Conservation (phyloP, 2,888 invertebrate genomes). For the Listrodromus nycthemerus region DNA sequence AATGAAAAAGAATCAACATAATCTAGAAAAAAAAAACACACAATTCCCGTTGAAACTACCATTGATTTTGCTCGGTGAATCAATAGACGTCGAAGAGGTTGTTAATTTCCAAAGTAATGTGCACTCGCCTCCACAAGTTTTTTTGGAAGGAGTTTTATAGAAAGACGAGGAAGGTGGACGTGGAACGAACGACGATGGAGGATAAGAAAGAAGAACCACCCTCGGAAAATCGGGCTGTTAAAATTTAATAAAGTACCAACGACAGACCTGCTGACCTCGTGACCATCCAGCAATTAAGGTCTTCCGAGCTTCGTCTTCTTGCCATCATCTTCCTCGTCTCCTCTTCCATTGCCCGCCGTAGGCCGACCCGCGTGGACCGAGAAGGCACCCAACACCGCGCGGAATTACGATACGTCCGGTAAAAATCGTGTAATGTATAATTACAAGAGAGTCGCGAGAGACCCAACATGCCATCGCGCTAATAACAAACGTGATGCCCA, state of each 20-base stretch:
- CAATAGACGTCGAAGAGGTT: background rate
- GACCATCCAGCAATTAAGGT: constrained; percentile 72
- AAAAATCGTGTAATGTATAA: constrained; percentile 64
- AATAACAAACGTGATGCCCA: constrained; percentile 51
- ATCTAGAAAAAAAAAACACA: background rate
- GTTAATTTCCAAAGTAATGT: constrained; percentile 21
- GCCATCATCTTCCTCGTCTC: constrained; percentile 30
- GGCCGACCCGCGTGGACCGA: constrained; percentile 31
- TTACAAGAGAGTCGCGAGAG: constrained; percentile 60
- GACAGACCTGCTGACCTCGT: constrained; percentile 72
- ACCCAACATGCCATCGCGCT: constrained; percentile 3
- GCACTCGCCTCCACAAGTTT: background rate
- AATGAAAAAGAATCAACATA: background rate
- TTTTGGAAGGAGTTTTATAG: background rate
- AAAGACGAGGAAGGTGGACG: background rate
- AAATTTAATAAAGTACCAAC: constrained; percentile 74
- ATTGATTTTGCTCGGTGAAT: background rate
- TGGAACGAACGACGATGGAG: background rate
- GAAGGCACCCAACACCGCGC: constrained; percentile 43
- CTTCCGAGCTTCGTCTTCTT: constrained; percentile 34
- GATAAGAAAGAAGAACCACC: background rate
- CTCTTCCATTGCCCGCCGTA: constrained; percentile 12
- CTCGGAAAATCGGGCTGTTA: constrained; percentile 41
- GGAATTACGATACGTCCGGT: constrained; percentile 60
- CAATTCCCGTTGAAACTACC: background rate